Evolutionary conservation across 1,140 invertebrate species (phyloP).

Genomic region (Drosophila neocordata): DNA sequence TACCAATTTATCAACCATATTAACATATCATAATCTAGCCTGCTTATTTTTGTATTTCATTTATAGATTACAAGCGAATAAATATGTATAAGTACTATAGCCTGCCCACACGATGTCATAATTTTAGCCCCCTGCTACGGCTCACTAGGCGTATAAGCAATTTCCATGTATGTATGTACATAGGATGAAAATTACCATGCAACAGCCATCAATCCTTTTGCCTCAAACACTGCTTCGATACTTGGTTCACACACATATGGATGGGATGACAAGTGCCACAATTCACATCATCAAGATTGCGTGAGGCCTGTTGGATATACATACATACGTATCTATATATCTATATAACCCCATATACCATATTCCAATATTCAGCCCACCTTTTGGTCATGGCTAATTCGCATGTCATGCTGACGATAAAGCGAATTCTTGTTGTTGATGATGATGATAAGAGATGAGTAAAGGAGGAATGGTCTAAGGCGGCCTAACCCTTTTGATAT

Average conservation of each 20-base stretch:
- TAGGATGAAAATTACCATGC: constrained; percentile 49
- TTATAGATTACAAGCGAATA: constrained; percentile 39
- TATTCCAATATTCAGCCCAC: constrained; percentile 54
- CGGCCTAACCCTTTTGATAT: constrained; percentile 39
- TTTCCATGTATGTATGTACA: constrained; percentile 42
- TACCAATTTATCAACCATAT: neutral
- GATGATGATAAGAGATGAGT: constrained; percentile 6
- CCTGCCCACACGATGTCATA: constrained; percentile 9
- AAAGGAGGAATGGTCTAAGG: constrained; percentile 31
- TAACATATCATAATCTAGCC: neutral
- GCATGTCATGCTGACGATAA: constrained; percentile 62
- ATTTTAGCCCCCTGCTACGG: constrained; percentile 25
- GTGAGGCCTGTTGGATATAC: constrained; percentile 26
- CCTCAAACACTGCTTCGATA: constrained; percentile 1
- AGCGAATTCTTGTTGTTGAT: constrained; percentile 29
- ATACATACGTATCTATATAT: constrained; percentile 19
- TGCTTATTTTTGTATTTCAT: constrained; percentile 6
- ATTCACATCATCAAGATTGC: constrained; percentile 66
- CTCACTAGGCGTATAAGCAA: constrained; percentile 59
- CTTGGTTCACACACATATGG: constrained; percentile 16
- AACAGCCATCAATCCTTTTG: constrained; percentile 61
- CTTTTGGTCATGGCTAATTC: constrained; percentile 71
- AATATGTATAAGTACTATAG: constrained; percentile 15
- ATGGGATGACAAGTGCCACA: constrained; percentile 63
- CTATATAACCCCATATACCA: constrained; percentile 5